Conservation (phyloP, 2,113 vertebrate species). For the Pandion haliaetus region DNA sequence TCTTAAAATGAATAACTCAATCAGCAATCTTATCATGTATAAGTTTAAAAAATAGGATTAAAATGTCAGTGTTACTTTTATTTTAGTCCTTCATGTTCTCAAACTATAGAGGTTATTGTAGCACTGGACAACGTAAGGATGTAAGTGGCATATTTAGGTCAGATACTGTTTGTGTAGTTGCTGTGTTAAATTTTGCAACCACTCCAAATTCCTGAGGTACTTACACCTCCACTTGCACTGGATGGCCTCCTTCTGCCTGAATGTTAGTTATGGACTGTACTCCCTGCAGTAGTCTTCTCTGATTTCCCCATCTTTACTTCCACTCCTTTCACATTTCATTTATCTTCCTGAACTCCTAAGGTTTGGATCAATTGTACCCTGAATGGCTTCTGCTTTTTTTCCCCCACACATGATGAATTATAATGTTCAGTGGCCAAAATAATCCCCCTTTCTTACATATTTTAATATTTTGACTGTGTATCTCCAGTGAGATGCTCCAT, state of each 20-base stretch:
- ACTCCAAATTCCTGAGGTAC: not conserved
- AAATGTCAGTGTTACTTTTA: not conserved
- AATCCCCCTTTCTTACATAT: conserved; percentile 5
- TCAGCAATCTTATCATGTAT: not conserved
- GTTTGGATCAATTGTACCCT: not conserved
- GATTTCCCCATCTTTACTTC: not conserved
- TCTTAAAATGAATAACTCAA: not conserved
- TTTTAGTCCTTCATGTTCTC: not conserved
- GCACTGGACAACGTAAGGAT: not conserved
- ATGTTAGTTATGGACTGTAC: not conserved
- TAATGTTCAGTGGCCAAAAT: not conserved
- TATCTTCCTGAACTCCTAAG: not conserved
- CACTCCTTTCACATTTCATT: conserved; percentile 5
- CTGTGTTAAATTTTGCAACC: conserved; percentile 46
- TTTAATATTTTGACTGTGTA: not conserved
- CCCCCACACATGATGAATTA: not conserved
- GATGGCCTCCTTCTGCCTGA: conserved; percentile 26
- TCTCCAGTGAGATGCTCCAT: conserved; percentile 24
- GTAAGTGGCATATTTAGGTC: conserved; percentile 35
- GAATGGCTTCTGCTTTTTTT: not conserved
- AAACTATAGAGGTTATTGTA: not conserved
- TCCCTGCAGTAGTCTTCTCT: conserved; percentile 12
- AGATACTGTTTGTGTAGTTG: conserved; percentile 33
- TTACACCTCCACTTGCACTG: conserved; percentile 23
- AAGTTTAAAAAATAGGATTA: not conserved